Evolutionary conservation across 2,113 vertebrate species (phyloP).

Genomic region (Aix galericulata): DNA sequence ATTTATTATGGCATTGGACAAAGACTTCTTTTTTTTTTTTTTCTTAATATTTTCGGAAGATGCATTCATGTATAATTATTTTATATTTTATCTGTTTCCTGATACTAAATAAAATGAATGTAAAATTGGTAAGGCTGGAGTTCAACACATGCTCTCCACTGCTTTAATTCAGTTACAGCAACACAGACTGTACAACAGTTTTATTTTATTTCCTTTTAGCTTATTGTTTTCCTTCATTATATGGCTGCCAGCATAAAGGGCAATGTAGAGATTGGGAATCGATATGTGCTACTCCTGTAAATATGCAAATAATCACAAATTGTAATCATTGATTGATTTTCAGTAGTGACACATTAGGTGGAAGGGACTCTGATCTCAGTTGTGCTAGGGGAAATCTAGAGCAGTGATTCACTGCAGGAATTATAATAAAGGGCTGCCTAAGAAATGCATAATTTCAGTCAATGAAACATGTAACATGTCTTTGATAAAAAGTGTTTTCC

Average conservation of each 20-base stretch:
- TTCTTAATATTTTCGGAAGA: background rate
- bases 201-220: background rate
- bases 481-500: background rate
- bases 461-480: background rate
- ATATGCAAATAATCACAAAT: conserved; percentile 49
- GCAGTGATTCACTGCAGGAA: conserved; percentile 45
- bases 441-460: conserved; percentile 39
- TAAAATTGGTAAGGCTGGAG: background rate
- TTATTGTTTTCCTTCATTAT: conserved; percentile 38
- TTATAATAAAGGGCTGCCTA: conserved; percentile 25
- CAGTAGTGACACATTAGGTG: background rate
- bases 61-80: background rate
- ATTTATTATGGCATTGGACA: background rate
- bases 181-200: background rate
- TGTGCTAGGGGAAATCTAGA: conserved; percentile 29
- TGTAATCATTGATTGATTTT: conserved; percentile 38
- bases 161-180: background rate
- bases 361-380: background rate
- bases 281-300: conserved; percentile 26
- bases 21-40: background rate
- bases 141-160: background rate
- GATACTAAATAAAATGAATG: background rate
- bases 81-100: background rate
- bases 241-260: conserved; percentile 14
- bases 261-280: conserved; percentile 19